Percentiles rank a stretch among this genome's conserved stretches.
Conservation (phyloP, 2,888 invertebrate species). For the Chrysolina americana region DNA sequence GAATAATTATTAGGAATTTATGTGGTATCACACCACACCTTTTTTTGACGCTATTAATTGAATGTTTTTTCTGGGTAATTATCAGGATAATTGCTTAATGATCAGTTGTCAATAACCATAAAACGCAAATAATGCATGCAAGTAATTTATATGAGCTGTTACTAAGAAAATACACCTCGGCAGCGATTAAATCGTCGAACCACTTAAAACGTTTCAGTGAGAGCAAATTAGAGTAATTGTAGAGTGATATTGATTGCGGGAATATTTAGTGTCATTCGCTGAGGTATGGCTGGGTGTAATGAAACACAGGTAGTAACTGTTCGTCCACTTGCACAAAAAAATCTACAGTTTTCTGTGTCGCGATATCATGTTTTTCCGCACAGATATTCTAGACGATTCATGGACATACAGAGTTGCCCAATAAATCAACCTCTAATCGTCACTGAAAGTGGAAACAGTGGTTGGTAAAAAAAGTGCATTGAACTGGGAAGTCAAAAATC, state of each 20-base stretch:
- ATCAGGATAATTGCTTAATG: slow-evolving; percentile 14
- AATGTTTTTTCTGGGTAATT: slow-evolving; percentile 15
- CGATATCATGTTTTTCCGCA: no score
- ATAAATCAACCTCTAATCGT: no score
- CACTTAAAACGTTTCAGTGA: slow-evolving; percentile 6
- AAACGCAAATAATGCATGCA: slow-evolving; percentile 16
- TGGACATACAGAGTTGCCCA: no score
- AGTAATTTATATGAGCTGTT: slow-evolving; percentile 20
- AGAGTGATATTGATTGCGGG: slow-evolving; percentile 10
- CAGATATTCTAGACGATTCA: no score
- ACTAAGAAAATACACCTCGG: not conserved
- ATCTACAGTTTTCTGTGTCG: no score
- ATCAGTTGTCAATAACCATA: slow-evolving; percentile 21
- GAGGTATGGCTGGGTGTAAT: no score
- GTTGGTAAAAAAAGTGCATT: no score
- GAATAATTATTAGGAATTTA: not conserved
- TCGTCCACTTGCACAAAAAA: no score
- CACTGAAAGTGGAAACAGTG: no score
- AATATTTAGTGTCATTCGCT: not conserved
- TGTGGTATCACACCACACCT: slow-evolving; percentile 15
- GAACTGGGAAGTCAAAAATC: no score
- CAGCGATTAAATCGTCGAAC: slow-evolving; percentile 9
- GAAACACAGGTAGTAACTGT: no score
- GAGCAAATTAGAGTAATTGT: slow-evolving; percentile 4
- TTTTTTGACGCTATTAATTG: slow-evolving; percentile 23